A percentile compares a stretch with the other conserved stretches of the same genome.
Conservation (phyloP, 2,797 vertebrate species). For the Natrix natrix region DNA sequence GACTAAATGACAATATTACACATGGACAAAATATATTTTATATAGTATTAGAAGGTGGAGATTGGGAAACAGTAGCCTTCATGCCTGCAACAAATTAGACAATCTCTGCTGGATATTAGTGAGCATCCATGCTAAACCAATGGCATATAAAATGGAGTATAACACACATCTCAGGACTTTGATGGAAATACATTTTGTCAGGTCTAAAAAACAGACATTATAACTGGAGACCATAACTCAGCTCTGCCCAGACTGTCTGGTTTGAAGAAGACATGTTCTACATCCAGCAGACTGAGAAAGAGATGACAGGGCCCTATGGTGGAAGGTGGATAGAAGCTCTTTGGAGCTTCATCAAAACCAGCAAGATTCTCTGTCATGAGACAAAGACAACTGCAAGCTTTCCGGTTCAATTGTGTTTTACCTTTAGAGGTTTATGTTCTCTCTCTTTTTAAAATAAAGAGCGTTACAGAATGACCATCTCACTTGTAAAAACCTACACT, state of each 20-base stretch:
- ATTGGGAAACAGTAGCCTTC: background rate
- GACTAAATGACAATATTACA: background rate
- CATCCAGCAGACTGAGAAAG: background rate
- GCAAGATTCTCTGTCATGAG: background rate
- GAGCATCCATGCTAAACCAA: slow-evolving; percentile 14
- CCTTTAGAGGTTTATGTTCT: background rate
- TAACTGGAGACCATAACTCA: background rate
- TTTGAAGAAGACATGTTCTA: background rate
- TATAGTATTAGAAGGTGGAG: background rate
- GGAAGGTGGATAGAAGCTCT: background rate
- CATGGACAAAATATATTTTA: background rate
- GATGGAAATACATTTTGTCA: slow-evolving; percentile 9
- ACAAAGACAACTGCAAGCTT: background rate
- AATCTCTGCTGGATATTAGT: background rate
- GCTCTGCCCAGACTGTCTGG: background rate
- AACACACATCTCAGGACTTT: background rate
- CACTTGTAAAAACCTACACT: background rate
- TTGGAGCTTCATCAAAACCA: background rate
- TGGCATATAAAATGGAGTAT: slow-evolving; percentile 13
- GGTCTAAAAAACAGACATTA: slow-evolving; percentile 2
- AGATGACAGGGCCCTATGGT: background rate
- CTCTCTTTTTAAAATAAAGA: background rate
- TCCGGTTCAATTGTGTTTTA: background rate
- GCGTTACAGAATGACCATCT: background rate
- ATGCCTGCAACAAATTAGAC: slow-evolving; percentile 8